Percentiles rank a stretch among this genome's conserved stretches.
Conservation (phyloP, 2,888 invertebrate genomes). For the Ochropleura leucogaster region DNA sequence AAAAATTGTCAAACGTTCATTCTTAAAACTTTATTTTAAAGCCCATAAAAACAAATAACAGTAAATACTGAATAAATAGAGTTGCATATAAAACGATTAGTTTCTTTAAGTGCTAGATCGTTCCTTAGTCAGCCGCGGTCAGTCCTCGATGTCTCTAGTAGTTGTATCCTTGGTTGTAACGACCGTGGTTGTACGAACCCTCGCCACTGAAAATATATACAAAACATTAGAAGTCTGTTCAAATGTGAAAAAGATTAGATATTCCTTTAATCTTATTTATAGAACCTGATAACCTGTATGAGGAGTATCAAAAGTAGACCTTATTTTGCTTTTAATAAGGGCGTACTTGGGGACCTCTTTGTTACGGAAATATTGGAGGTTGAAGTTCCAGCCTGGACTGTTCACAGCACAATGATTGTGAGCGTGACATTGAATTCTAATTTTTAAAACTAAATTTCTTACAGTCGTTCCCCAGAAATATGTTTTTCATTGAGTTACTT, state of each 20-base stretch:
- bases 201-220: conserved; percentile 71
- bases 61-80: conserved; percentile 69
- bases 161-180: conserved; percentile 74
- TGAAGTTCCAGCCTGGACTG: too few relatives aligned
- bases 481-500: too few relatives aligned
- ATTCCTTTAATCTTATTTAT: not conserved
- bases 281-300: not conserved
- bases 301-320: not conserved
- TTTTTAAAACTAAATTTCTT: too few relatives aligned
- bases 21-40: conserved; percentile 68
- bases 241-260: not conserved
- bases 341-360: too few relatives aligned
- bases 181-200: conserved; percentile 73
- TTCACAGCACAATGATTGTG: too few relatives aligned
- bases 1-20: conserved; percentile 4
- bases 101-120: conserved; percentile 25
- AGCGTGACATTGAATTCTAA: too few relatives aligned
- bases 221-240: not conserved
- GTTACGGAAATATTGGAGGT: too few relatives aligned
- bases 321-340: too few relatives aligned
- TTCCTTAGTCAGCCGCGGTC: conserved; percentile 46
- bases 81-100: conserved; percentile 38
- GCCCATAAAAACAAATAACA: conserved; percentile 65
- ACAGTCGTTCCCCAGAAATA: too few relatives aligned
- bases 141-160: conserved; percentile 63